phyloP scores from a whole-genome alignment of 2,113 vertebrate genomes.

The Coreoperca whiteheadi region DNA sequence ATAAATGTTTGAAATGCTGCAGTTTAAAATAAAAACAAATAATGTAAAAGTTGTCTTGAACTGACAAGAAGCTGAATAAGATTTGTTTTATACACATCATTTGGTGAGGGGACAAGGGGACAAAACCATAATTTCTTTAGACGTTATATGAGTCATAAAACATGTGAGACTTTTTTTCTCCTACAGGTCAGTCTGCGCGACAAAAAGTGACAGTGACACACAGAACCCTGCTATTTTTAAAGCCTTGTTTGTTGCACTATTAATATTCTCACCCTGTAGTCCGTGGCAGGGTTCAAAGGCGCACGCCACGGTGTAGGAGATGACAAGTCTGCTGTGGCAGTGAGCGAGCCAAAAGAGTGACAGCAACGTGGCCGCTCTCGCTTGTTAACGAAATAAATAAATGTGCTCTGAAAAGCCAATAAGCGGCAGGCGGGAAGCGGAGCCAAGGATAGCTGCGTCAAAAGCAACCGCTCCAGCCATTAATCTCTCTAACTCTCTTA shows the following conservation, averaged over 20 bases:
- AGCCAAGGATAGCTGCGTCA: constrained; percentile 84
- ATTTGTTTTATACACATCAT: background rate
- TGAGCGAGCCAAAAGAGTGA: constrained; percentile 80
- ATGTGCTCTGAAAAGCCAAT: constrained; percentile 85
- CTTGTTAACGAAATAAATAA: constrained; percentile 86
- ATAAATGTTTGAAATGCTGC: background rate
- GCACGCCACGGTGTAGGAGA: constrained; percentile 71
- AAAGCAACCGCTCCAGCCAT: constrained; percentile 83
- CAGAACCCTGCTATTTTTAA: constrained; percentile 70
- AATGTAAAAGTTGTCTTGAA: background rate
- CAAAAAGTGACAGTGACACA: constrained; percentile 62
- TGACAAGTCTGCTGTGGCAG: constrained; percentile 79
- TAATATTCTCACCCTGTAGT: constrained; percentile 76
- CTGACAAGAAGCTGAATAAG: background rate
- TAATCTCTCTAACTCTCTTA: constrained; percentile 83
- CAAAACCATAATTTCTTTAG: background rate
- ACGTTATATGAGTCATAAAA: constrained; percentile 32
- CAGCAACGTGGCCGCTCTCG: constrained; percentile 75
- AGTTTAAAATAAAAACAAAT: background rate
- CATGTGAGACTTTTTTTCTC: constrained; percentile 11
- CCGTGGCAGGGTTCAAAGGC: constrained; percentile 76
- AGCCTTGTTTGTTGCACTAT: constrained; percentile 75
- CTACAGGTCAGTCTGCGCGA: constrained; percentile 39
- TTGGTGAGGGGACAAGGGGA: background rate
- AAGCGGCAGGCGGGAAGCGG: constrained; percentile 77